Evolutionary conservation across 2,797 vertebrate genomes (phyloP), one percentile per base, ranked within the genome.

Genomic region (Siniperca scherzeri): DNA sequence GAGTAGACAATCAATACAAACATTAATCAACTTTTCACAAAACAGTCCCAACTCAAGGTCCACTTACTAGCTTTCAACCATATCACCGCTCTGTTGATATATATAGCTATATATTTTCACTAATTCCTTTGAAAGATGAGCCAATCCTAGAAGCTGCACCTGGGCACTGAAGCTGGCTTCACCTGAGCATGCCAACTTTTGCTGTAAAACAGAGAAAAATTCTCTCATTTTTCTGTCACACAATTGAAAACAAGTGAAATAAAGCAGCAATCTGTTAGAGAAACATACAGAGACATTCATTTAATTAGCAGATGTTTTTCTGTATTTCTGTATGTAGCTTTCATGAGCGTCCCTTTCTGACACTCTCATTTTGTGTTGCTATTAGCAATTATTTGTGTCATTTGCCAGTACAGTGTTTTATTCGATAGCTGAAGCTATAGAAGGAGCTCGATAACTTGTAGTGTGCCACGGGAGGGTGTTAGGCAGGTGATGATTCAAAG

Each of bases 401-500:
- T 80, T 85, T 61, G n/a, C 56, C n/a, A 62, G 61, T 70, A 44
- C 48, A 68, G 46, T 5, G 27, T 90, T 89, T 84, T 81, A 84
- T 92, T 79, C 78, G 88, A 88, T n/a, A 76, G 55, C 76, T 56
- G 64, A 78, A 84, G 68, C 74, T 72, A 55, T 60, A 44, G 50
- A 85, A 61, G 21, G 69, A 78, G 60, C 70, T 46, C 3, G 30
- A 44, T 81, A 82, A 88, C 87, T 88, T 80, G 67, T 82, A 22
- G 53, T 8, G 71, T 85, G 66, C 74, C 27, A 78, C 6, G 10
- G 59, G 78, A 84, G 60, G 74, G 81, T 61, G 70, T 69, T 65
- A 40, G 56, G 46, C 60, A 9, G 61, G 36, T 42, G 33, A 74
- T 80, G 74, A 88, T 84, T 88, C 76, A 83, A 70, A 68, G 46